Percentiles rank a stretch among this genome's conserved stretches.
Evolutionary conservation across 2,888 invertebrate species (phyloP).

Genomic region (Unio pictorum): DNA sequence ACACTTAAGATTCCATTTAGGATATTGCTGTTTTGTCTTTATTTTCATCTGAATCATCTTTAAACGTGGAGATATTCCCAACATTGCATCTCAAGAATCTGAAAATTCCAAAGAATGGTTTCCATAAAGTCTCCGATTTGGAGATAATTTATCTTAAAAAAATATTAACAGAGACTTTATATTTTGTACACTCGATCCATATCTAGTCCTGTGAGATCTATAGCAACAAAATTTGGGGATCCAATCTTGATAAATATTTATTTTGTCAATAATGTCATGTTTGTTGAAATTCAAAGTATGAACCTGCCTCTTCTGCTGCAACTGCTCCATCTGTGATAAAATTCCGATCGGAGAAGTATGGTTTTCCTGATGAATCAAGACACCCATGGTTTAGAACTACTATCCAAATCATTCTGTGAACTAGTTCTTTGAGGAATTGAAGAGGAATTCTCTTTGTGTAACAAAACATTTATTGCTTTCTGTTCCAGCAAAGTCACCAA

Average conservation of each 20-base stretch:
- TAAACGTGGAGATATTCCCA: constrained; percentile 3
- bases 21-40: constrained; percentile 22
- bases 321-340: constrained; percentile 64
- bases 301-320: constrained; percentile 64
- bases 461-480: constrained; percentile 36
- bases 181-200: too few species aligned
- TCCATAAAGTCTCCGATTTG: too few species aligned
- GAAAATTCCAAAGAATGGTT: too few species aligned
- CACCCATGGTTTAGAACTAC: constrained; percentile 2
- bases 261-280: constrained; percentile 4
- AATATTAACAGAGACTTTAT: not conserved
- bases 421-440: constrained; percentile 1
- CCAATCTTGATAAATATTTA: too few species aligned
- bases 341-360: constrained; percentile 51
- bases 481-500: constrained; percentile 35
- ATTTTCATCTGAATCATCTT: constrained; percentile 24
- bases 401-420: constrained; percentile 1
- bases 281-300: constrained; percentile 53
- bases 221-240: not conserved
- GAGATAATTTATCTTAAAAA: too few species aligned
- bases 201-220: too few species aligned
- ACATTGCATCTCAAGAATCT: too few species aligned
- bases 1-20: constrained; percentile 13
- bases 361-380: constrained; percentile 1
- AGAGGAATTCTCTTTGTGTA: constrained; percentile 30